These are phyloP conservation scores for Dicrostonyx torquatus DNA, from an alignment of 2,797 vertebrate genomes.

Conservation along the genomic window DNA sequence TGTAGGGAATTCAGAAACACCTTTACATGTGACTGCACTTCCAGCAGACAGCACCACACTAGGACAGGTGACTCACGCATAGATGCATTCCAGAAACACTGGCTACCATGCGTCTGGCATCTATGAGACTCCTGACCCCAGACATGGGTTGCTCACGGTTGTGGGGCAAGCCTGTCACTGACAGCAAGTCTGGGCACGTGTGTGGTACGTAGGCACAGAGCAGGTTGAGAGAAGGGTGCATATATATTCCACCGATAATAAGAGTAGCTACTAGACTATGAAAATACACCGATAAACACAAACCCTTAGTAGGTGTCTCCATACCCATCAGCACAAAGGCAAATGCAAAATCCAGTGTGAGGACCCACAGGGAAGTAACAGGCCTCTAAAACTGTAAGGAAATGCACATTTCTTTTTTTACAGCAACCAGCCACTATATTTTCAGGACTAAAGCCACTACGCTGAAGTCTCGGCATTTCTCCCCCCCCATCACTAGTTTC, in stretches of 20 bases:
- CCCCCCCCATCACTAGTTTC: conserved; percentile 45
- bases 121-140: not conserved
- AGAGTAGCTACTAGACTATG: not conserved
- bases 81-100: not conserved
- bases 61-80: not conserved
- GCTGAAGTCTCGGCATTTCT: conserved; percentile 48
- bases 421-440: conserved; percentile 10
- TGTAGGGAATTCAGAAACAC: not conserved
- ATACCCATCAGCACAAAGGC: not conserved
- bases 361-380: not conserved
- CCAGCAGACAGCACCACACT: accelerated
- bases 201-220: accelerated
- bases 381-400: not conserved
- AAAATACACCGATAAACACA: not conserved
- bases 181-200: accelerated
- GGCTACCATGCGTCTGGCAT: not conserved
- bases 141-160: not conserved
- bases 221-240: not conserved
- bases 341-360: not conserved
- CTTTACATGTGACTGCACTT: not conserved
- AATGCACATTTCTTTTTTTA: not conserved
- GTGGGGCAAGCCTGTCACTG: not conserved
- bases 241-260: not conserved
- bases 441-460: conserved; percentile 39
- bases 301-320: not conserved